Evolutionary conservation across 2,797 vertebrate genomes (phyloP).

Genomic region (Arrhamphus sclerolepis): DNA sequence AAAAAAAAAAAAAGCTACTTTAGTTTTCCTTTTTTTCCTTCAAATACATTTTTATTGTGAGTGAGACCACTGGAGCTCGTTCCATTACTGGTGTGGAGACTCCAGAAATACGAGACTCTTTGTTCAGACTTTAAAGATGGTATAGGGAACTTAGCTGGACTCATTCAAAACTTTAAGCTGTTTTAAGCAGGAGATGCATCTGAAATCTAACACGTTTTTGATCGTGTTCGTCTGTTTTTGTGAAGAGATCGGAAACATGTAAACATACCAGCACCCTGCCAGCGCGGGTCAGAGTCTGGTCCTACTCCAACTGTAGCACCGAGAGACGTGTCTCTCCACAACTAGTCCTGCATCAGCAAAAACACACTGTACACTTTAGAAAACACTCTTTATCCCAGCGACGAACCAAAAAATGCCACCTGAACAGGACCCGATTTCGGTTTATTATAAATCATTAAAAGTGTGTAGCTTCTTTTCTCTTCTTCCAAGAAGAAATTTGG

Average conservation of each 20-base stretch:
- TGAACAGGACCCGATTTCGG: constrained; percentile 42
- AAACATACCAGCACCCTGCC: constrained; percentile 52
- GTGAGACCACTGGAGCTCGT: no score
- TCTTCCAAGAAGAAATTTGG: constrained; percentile 47
- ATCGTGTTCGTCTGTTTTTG: constrained; percentile 25
- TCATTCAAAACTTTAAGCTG: background rate
- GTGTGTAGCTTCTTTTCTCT: constrained; percentile 65
- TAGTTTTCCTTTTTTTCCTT: no score
- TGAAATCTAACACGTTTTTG: constrained; percentile 16
- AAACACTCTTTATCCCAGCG: constrained; percentile 37
- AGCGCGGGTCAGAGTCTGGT: constrained; percentile 52
- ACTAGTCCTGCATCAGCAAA: constrained; percentile 52
- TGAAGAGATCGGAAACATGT: constrained; percentile 25
- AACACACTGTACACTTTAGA: constrained; percentile 36
- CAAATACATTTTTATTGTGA: no score
- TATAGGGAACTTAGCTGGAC: background rate
- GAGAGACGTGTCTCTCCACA: constrained; percentile 44
- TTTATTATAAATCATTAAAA: constrained; percentile 53
- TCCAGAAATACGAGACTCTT: constrained; percentile 15
- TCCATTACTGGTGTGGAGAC: no score
- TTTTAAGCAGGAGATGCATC: constrained; percentile 10
- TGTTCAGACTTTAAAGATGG: constrained; percentile 4
- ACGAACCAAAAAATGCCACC: constrained; percentile 54
- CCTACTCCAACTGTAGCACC: constrained; percentile 67
- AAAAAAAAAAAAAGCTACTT: no score